Evolutionary conservation across 2,113 vertebrate species (phyloP).

Genomic region (Myiopsitta monachus): DNA sequence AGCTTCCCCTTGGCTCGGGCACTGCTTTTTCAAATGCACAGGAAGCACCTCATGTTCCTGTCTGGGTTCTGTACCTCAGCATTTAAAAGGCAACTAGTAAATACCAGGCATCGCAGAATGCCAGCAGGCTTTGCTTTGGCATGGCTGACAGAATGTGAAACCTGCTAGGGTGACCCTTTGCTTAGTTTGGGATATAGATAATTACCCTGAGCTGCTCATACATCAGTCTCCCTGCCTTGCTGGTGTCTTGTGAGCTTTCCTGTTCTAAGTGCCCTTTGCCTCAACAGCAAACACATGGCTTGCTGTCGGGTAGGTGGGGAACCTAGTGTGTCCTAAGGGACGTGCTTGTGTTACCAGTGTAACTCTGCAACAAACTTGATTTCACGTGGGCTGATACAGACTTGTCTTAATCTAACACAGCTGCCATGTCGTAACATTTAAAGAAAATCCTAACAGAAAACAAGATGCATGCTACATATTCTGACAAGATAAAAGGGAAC

Average conservation of each 20-base stretch:
- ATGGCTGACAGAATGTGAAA: not conserved
- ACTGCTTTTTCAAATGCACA: not conserved
- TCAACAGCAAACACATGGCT: fast-evolving
- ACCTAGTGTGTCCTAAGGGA: not conserved
- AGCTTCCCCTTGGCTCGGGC: not conserved
- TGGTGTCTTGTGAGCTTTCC: not conserved
- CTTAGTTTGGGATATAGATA: not conserved
- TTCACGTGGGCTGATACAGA: not conserved
- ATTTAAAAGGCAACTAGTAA: conserved; percentile 30
- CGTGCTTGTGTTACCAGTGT: not conserved
- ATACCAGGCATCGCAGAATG: conserved; percentile 3
- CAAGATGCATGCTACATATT: not conserved
- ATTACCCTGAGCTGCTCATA: not conserved
- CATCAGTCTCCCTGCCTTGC: not conserved
- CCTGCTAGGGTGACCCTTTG: not conserved
- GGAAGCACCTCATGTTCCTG: conserved; percentile 49
- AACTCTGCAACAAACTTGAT: not conserved
- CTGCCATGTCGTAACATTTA: not conserved
- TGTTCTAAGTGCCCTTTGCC: not conserved
- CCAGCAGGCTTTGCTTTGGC: conserved; percentile 13
- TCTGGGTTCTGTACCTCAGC: not conserved
- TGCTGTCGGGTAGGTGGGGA: not conserved
- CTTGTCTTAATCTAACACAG: not conserved
- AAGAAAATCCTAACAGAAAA: not conserved
- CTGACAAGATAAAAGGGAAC: not conserved